Percentiles rank a stretch among this genome's conserved stretches.
phyloP scores from a whole-genome alignment of 2,888 invertebrate species.

The Terebella lapidaria region DNA sequence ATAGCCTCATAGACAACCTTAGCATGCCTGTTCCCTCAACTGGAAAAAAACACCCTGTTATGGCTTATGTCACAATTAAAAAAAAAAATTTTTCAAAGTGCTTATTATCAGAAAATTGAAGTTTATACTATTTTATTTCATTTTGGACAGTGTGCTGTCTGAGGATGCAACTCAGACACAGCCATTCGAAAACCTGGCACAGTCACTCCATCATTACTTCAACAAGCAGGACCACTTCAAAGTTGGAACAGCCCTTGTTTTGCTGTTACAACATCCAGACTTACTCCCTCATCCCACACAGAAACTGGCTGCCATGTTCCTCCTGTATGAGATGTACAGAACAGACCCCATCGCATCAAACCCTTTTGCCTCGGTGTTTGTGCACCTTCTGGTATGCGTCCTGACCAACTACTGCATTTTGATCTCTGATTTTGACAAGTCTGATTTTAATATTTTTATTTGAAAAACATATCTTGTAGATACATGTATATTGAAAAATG shows the following conservation, averaged over 20 bases:
- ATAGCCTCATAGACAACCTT: too few relatives aligned
- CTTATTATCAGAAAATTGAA: too few relatives aligned
- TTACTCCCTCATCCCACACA: constrained; percentile 66
- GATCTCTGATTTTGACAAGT: too few relatives aligned
- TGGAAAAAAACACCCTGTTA: too few relatives aligned
- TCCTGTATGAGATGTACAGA: constrained; percentile 69
- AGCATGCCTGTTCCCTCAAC: too few relatives aligned
- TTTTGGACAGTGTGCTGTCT: constrained; percentile 62
- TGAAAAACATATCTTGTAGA: too few relatives aligned
- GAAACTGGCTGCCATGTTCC: constrained; percentile 65
- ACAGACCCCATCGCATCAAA: constrained; percentile 65
- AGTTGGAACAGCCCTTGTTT: constrained; percentile 53
- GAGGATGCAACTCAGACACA: constrained; percentile 70
- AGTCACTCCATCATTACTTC: constrained; percentile 74
- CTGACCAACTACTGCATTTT: too few relatives aligned
- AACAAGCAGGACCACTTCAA: constrained; percentile 74
- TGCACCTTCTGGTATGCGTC: constrained; percentile 63
- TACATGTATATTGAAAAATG: too few relatives aligned
- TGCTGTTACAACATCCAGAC: constrained; percentile 67
- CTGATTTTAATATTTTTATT: too few relatives aligned
- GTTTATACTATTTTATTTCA: too few relatives aligned
- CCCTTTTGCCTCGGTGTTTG: constrained; percentile 69
- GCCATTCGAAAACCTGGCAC: constrained; percentile 70
- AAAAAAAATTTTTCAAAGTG: too few relatives aligned
- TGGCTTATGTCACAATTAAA: too few relatives aligned